Percentiles rank a stretch among this genome's conserved stretches.
Conservation (phyloP, 1,140 invertebrate genomes). For the Drosophila orosa region DNA sequence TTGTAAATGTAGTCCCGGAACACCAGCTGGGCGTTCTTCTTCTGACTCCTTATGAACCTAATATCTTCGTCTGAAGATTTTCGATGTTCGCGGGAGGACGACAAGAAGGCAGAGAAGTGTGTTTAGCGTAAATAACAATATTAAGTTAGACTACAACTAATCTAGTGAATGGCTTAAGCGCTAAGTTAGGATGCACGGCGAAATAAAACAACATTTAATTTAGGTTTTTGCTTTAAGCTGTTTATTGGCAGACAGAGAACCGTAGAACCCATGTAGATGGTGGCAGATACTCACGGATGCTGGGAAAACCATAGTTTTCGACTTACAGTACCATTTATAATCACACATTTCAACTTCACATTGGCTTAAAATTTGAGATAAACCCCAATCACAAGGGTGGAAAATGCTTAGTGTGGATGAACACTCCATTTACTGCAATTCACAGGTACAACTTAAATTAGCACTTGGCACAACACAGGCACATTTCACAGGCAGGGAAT, state of each 20-base stretch:
- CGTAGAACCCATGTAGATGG: slow-evolving; percentile 12
- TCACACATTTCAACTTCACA: background rate
- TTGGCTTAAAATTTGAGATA: background rate
- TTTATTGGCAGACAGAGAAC: slow-evolving; percentile 56
- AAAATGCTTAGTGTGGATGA: background rate
- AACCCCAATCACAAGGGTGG: slow-evolving; percentile 23
- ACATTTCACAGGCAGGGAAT: background rate
- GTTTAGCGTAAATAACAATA: slow-evolving; percentile 22
- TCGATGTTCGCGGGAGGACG: slow-evolving; percentile 17
- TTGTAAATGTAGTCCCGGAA: slow-evolving; percentile 76
- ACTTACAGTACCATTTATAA: slow-evolving; percentile 9
- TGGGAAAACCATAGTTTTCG: background rate
- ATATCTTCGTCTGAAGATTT: slow-evolving; percentile 41
- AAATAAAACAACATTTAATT: slow-evolving; percentile 72
- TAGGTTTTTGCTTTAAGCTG: slow-evolving; percentile 40
- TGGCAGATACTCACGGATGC: slow-evolving; percentile 23
- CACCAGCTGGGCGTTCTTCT: slow-evolving; percentile 79
- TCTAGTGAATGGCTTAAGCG: slow-evolving; percentile 42
- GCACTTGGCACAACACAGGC: background rate
- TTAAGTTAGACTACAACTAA: slow-evolving; percentile 25
- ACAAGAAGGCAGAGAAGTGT: slow-evolving; percentile 34
- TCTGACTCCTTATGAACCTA: slow-evolving; percentile 77
- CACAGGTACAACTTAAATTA: background rate
- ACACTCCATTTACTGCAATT: no score
- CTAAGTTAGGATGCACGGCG: slow-evolving; percentile 33